A percentile compares a stretch with the other conserved stretches of the same genome.
Evolutionary conservation across 2,113 vertebrate genomes (phyloP).

Genomic region (Cebus imitator): DNA sequence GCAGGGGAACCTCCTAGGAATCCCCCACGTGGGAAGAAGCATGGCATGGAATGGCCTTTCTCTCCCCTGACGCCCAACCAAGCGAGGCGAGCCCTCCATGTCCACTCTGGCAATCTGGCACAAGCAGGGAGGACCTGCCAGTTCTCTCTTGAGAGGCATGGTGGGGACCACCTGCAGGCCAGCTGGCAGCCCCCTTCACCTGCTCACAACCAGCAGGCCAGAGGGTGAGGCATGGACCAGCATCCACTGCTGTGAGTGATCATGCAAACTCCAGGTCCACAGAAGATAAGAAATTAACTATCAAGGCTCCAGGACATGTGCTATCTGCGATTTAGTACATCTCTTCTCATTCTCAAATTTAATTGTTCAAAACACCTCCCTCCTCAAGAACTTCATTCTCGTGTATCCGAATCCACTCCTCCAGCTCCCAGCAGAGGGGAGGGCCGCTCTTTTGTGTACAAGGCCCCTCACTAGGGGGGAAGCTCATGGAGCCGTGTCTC

Average conservation of each 20-base stretch:
- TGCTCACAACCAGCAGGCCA: not conserved
- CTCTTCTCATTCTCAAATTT: not conserved
- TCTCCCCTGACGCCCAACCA: not conserved
- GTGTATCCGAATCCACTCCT: not conserved
- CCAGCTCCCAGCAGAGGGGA: not conserved
- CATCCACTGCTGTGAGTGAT: not conserved
- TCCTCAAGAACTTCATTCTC: not conserved
- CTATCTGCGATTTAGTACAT: not conserved
- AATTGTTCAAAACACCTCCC: not conserved
- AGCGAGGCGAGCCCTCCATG: not conserved
- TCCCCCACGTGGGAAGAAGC: not conserved
- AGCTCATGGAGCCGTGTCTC: fast-evolving
- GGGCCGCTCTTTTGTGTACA: fast-evolving
- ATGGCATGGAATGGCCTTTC: fast-evolving
- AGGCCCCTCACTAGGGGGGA: fast-evolving
- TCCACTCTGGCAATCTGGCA: not conserved
- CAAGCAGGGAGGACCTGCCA: not conserved
- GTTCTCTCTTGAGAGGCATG: not conserved
- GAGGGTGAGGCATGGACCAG: not conserved
- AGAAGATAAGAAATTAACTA: not conserved
- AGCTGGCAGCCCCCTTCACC: not conserved
- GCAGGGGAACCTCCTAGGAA: not conserved
- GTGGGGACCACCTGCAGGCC: not conserved
- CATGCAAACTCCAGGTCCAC: not conserved
- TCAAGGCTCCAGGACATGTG: not conserved